These are phyloP conservation scores for Magallana nippona DNA, from an alignment of 2,888 invertebrate genomes.

Conservation along the genomic window DNA sequence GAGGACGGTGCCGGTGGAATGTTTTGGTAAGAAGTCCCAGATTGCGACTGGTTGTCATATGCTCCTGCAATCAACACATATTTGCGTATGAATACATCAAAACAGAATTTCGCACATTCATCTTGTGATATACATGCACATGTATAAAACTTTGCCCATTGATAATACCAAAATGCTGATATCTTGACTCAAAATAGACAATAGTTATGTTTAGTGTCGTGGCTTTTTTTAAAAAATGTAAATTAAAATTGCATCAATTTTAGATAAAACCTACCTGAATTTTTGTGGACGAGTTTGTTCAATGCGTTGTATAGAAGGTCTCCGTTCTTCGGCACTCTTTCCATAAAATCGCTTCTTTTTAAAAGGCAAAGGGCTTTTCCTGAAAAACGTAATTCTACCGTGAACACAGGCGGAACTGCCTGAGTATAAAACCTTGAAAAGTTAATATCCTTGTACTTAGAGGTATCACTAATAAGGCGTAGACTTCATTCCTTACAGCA, in stretches of 20 bases:
- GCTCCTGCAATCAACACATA: background rate
- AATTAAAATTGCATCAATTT: background rate
- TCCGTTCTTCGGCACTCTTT: conserved; percentile 94
- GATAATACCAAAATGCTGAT: too few species aligned
- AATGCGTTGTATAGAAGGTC: conserved; percentile 96
- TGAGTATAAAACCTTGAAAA: too few species aligned
- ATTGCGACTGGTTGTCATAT: background rate
- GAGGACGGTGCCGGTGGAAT: background rate
- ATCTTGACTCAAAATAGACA: too few species aligned
- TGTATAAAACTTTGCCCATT: too few species aligned
- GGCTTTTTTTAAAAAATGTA: too few species aligned
- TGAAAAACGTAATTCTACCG: conserved; percentile 75
- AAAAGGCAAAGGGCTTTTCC: conserved; percentile 94
- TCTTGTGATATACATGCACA: background rate
- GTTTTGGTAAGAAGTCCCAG: conserved; percentile 4
- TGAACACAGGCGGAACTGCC: too few species aligned
- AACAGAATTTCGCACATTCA: background rate
- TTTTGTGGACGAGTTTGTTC: conserved; percentile 63
- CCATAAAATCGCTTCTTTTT: conserved; percentile 93
- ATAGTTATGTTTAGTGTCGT: background rate
- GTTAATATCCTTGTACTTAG: too few species aligned
- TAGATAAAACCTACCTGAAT: conserved; percentile 55
- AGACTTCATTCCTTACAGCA: too few species aligned
- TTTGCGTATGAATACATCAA: background rate
- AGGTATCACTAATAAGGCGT: too few species aligned